phyloP scores from a whole-genome alignment of 2,888 invertebrate species.

The Pyrrhosoma nymphula region DNA sequence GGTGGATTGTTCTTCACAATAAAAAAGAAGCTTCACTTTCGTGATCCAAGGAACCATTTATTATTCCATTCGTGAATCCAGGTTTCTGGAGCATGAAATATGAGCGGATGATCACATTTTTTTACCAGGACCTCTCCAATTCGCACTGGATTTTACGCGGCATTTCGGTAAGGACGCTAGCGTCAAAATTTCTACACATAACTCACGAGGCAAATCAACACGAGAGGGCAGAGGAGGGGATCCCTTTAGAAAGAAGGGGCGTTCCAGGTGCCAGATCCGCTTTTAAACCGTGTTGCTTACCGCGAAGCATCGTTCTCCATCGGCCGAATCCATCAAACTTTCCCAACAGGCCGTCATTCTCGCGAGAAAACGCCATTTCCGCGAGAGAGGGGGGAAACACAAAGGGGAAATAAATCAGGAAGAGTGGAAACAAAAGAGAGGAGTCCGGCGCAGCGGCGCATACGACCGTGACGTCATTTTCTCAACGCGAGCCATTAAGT shows the following conservation, averaged over 20 bases:
- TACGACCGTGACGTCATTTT: conserved; percentile 25
- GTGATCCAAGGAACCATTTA: too few species aligned
- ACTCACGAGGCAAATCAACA: neutral
- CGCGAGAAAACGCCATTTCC: conserved; percentile 3
- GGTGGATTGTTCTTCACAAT: too few species aligned
- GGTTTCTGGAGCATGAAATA: neutral
- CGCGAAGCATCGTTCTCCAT: conserved; percentile 8
- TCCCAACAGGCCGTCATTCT: conserved; percentile 3
- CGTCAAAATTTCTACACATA: neutral
- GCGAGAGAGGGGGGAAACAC: neutral
- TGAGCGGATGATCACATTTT: neutral
- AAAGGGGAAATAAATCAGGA: conserved; percentile 36
- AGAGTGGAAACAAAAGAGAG: neutral
- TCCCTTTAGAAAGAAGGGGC: neutral
- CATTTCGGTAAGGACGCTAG: neutral
- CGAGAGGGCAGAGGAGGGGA: neutral
- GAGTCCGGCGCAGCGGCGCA: neutral
- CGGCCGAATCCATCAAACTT: conserved; percentile 18
- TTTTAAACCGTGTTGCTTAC: neutral
- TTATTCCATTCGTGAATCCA: too few species aligned
- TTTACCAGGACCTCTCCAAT: neutral
- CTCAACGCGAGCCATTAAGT: neutral
- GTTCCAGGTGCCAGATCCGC: neutral
- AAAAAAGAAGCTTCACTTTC: too few species aligned
- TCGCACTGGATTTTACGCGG: neutral